A percentile compares a stretch with the other conserved stretches of the same genome.
phyloP scores from a whole-genome alignment of 2,113 vertebrate genomes.

The Centropus unirufus region DNA sequence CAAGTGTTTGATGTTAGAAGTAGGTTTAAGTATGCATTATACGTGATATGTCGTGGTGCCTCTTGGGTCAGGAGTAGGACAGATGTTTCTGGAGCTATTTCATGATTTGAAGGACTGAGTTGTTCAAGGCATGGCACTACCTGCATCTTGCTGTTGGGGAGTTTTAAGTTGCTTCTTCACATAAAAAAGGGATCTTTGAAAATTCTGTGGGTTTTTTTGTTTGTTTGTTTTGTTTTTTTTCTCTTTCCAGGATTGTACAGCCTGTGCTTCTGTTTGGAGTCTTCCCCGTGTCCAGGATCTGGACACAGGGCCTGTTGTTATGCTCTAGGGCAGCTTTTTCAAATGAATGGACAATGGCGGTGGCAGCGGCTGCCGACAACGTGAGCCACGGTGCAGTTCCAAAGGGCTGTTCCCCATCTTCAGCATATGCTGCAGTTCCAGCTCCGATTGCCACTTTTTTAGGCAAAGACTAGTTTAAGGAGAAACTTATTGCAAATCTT shows the following conservation, averaged over 20 bases:
- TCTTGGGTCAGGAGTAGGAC: not conserved
- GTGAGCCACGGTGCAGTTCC: not conserved
- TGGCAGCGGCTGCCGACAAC: not conserved
- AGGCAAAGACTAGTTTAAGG: not conserved
- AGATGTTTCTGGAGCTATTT: not conserved
- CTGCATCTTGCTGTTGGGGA: not conserved
- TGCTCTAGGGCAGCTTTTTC: not conserved
- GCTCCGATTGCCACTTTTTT: not conserved
- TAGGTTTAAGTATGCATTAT: not conserved
- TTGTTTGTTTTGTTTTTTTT: not conserved
- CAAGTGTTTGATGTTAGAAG: not conserved
- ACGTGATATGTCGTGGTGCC: fast-evolving
- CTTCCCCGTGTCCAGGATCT: not conserved
- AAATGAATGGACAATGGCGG: not conserved
- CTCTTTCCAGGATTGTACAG: not conserved
- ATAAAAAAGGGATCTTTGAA: not conserved
- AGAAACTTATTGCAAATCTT: not conserved
- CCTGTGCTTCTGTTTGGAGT: not conserved
- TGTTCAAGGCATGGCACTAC: not conserved
- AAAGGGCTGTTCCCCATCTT: not conserved
- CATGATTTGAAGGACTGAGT: not conserved
- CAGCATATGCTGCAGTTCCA: not conserved
- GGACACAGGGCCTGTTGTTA: not conserved
- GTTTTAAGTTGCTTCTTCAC: not conserved
- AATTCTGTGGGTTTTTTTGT: not conserved